Conservation (phyloP, 2,113 vertebrate genomes). For the Melanotaenia duboulayi region DNA sequence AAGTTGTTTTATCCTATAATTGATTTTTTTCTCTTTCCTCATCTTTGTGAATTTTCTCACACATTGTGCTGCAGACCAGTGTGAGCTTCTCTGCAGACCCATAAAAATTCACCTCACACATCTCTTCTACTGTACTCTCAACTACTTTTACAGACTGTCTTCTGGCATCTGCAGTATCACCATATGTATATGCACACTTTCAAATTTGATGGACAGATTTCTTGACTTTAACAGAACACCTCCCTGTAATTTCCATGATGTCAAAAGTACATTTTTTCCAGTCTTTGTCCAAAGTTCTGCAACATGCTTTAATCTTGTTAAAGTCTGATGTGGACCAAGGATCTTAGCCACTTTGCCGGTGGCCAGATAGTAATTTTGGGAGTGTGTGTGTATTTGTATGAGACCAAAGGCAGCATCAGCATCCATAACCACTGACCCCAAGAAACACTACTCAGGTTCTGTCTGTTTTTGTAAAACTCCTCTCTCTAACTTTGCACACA, state of each 20-base stretch:
- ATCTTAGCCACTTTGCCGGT: not conserved
- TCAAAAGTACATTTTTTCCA: not conserved
- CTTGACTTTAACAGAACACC: not conserved
- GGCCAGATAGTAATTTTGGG: not conserved
- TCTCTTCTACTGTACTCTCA: not conserved
- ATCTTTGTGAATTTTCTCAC: not conserved
- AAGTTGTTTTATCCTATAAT: too few relatives aligned
- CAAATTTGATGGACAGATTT: not conserved
- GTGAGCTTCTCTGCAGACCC: not conserved
- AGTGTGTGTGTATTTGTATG: not conserved
- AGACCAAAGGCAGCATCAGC: not conserved
- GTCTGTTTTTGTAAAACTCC: not conserved
- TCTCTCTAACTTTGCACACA: not conserved
- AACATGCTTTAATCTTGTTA: conserved; percentile 1
- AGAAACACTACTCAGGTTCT: not conserved
- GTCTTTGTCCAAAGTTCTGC: not conserved
- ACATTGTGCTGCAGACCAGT: not conserved
- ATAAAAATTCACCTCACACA: not conserved
- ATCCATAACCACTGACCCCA: conserved; percentile 10
- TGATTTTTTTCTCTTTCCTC: too few relatives aligned
- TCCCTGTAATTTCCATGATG: not conserved
- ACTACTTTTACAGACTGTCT: not conserved
- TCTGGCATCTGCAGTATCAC: not conserved
- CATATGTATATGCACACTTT: not conserved
- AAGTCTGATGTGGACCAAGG: not conserved